Evolutionary conservation across 2,113 vertebrate species (phyloP).

Genomic region (Pimephales promelas): DNA sequence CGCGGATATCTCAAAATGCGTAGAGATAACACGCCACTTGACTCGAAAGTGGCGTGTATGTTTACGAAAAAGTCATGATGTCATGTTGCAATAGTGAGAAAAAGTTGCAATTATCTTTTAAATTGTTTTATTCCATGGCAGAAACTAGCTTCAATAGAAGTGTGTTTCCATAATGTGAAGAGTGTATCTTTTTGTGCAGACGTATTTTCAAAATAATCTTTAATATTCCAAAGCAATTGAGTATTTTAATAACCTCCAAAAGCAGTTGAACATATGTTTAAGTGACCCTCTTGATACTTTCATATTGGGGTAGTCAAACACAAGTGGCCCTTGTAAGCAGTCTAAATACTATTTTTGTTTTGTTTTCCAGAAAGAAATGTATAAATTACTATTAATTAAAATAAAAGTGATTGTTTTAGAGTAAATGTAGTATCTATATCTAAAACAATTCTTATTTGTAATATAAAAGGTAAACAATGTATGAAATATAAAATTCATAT

Average conservation of each 20-base stretch:
- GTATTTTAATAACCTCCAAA: constrained; percentile 10
- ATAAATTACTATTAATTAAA: no score
- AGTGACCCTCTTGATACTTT: background rate
- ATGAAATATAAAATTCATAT: no score
- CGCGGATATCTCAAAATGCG: no score
- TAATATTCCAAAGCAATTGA: background rate
- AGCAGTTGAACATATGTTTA: background rate
- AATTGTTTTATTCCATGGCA: no score
- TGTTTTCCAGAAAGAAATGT: background rate
- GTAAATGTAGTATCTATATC: background rate
- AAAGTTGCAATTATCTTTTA: no score
- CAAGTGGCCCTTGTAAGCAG: background rate
- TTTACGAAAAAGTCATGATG: no score
- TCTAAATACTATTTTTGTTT: background rate
- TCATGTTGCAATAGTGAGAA: no score
- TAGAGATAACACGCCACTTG: no score
- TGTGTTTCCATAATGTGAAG: background rate
- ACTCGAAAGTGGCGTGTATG: no score
- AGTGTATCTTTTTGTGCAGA: background rate
- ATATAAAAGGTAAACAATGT: background rate
- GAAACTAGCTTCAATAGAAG: background rate
- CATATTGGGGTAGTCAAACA: background rate
- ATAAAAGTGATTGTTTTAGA: no score
- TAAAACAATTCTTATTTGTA: no score
- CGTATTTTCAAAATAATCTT: background rate